phyloP scores from a whole-genome alignment of 2,888 invertebrate genomes.

The Melangyna quadrimaculata region DNA sequence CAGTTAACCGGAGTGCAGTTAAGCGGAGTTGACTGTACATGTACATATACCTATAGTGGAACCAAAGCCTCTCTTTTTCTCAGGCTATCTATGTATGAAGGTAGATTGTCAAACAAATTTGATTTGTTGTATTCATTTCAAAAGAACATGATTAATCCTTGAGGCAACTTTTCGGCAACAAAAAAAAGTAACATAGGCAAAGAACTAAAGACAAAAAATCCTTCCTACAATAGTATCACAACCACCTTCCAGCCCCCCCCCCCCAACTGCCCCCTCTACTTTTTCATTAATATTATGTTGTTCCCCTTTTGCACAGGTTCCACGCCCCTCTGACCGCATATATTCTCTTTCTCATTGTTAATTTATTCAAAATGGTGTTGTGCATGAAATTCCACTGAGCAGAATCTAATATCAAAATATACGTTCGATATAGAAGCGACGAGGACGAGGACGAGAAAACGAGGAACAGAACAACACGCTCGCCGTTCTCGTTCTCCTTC shows the following conservation, averaged over 20 bases:
- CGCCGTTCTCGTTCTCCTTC: slow-evolving; percentile 42
- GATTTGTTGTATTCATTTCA: no score
- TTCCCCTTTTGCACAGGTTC: slow-evolving; percentile 8
- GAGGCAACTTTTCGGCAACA: no score
- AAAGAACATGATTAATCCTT: no score
- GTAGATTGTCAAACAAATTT: no score
- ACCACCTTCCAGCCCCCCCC: not conserved
- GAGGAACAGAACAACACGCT: slow-evolving; percentile 7
- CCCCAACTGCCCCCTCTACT: not conserved
- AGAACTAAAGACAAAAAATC: not conserved
- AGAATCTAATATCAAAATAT: slow-evolving; percentile 72
- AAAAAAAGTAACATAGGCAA: not conserved
- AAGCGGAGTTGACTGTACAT: no score
- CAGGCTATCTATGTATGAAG: no score
- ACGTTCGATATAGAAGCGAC: slow-evolving; percentile 51
- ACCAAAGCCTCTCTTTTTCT: no score
- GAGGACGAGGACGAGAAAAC: slow-evolving; percentile 18
- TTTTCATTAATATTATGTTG: not conserved
- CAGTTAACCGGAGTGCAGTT: no score
- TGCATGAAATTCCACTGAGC: slow-evolving; percentile 70
- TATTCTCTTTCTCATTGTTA: slow-evolving; percentile 55
- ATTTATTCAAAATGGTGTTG: slow-evolving; percentile 72
- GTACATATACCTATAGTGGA: no score
- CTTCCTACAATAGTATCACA: not conserved
- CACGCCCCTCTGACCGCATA: slow-evolving; percentile 57